Base-by-base conservation (phyloP, 2,888 invertebrate species). In the Dynastes grantii region DNA sequence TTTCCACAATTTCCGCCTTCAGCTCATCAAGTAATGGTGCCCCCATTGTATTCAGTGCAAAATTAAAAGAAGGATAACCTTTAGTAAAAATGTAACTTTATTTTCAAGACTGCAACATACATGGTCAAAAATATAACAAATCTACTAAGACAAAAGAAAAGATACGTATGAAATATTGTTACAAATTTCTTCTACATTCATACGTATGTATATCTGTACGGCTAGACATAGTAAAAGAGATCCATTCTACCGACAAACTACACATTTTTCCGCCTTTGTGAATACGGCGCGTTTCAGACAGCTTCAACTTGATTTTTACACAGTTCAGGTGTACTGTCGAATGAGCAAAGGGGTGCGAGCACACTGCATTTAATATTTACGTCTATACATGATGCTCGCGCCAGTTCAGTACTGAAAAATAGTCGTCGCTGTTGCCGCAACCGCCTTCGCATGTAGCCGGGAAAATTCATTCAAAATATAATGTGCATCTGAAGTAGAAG, bases 201-300 rank as follows among this genome's bases (percentile, higher is more conserved):
- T 53, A 5, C 2, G 32, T n/a, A 51, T 65, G 65, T 16, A 61
- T 27, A 27, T 61, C 16, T 27, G 45, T 40, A 32, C n/a, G 40
- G 16, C 4, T 40, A 40, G 37, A 40, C 40, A 65, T 2, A 16
- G 13, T 13, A 51, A 13, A 22, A 68, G 49, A 45, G 51, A 51
- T 8, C 51, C 51, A 51, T 51, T 2, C 51, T 51, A 27, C 51
- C 68, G 51, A 51, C 51, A 51, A 51, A 68, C 27, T 51, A 29
- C 68, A 68, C 51, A 68, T 68, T 68, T 68, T 68, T 68, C 68
- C 51, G 68, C 13, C 68, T 29, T 68, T 68, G 49, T 51, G 68
- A 68, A 68, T 29, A 29, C 51, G n/a, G 27, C 29, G 22, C 49
- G 51, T 22, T 68, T 29, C 11, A 22, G 51, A 68, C n/a, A 51